Conservation (phyloP, 2,113 vertebrate species). For the mouse (Mus musculus) region GRCm39 chr11:25955001-25955500, state of each 20-base stretch:
- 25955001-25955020: not conserved
- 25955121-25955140: slow-evolving; percentile 58
- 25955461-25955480: slow-evolving; percentile 29
- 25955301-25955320: slow-evolving; percentile 34
- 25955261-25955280: not conserved
- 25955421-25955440: slow-evolving; percentile 5
- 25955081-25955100: slow-evolving; percentile 20
- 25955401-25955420: not conserved
- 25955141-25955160: slow-evolving; percentile 10
- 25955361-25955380: slow-evolving; percentile 12
- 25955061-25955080: slow-evolving; percentile 57
- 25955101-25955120: not conserved
- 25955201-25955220: slow-evolving; percentile 31
- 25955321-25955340: not conserved
- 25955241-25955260: slow-evolving; percentile 44
- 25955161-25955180: slow-evolving; percentile 35
- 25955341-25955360: not conserved
- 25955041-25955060: slow-evolving; percentile 36
- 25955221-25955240: slow-evolving; percentile 1
- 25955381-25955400: slow-evolving; percentile 39
- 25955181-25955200: slow-evolving; percentile 46
- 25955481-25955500: slow-evolving; percentile 6
- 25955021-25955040: not conserved
- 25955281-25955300: slow-evolving; percentile 7
- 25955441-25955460: slow-evolving; percentile 9